Evolutionary conservation across 2,888 invertebrate species (phyloP).

Genomic region (Phalangium opilio): DNA sequence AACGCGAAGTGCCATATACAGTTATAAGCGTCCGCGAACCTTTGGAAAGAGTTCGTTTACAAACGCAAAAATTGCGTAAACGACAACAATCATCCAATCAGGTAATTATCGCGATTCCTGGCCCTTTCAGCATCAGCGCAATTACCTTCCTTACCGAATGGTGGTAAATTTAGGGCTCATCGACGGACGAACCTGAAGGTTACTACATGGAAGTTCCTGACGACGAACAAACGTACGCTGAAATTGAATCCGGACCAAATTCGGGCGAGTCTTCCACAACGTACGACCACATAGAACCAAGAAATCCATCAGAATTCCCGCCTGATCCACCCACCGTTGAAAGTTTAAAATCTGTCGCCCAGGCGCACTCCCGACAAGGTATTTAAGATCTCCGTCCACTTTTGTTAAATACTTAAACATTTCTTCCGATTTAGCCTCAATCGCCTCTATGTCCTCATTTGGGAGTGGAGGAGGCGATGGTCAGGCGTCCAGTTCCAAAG

Average conservation of each 20-base stretch:
- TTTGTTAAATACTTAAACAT: not conserved
- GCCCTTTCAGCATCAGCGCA: too few species aligned
- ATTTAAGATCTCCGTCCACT: not conserved
- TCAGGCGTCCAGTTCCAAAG: not conserved
- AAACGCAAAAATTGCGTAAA: slow-evolving; percentile 6
- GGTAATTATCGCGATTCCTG: too few species aligned
- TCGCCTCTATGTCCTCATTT: slow-evolving; percentile 14
- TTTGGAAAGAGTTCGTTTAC: slow-evolving; percentile 15
- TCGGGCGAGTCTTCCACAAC: slow-evolving; percentile 17
- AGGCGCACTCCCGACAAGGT: slow-evolving; percentile 22
- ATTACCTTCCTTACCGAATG: too few species aligned
- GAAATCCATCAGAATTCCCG: slow-evolving; percentile 11
- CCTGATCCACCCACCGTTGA: slow-evolving; percentile 21
- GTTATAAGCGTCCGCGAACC: slow-evolving; percentile 19
- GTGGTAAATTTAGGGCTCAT: slow-evolving; percentile 1
- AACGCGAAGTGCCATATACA: slow-evolving; percentile 17
- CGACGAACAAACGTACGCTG: slow-evolving; percentile 22
- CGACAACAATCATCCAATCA: slow-evolving; percentile 4
- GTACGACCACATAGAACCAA: slow-evolving; percentile 16
- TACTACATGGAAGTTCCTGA: slow-evolving; percentile 19
- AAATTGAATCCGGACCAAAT: slow-evolving; percentile 16
- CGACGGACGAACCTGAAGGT: slow-evolving; percentile 12
- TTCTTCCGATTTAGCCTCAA: slow-evolving; percentile 9
- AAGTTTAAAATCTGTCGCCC: slow-evolving; percentile 21
- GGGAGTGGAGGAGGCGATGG: slow-evolving; percentile 8